Conservation (phyloP, 2,888 invertebrate genomes). For the Thalpophila matura region DNA sequence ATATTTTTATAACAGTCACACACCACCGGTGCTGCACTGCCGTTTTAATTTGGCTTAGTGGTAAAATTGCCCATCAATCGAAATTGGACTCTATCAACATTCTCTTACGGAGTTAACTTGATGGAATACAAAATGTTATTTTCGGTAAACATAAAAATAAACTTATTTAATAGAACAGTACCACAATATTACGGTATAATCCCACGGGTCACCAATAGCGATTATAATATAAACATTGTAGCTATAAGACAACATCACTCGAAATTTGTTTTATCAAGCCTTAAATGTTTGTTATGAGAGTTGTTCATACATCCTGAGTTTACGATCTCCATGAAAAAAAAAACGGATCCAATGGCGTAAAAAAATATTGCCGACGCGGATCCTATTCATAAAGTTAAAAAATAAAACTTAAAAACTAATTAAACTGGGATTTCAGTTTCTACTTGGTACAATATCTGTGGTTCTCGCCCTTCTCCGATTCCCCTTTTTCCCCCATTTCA, state of each 20-base stretch:
- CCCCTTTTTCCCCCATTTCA: not conserved
- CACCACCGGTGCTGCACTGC: too few relatives aligned
- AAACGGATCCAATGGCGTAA: constrained; percentile 56
- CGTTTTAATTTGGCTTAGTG: not conserved
- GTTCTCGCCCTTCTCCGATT: not conserved
- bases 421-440: constrained; percentile 52
- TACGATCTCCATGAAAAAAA: constrained; percentile 73
- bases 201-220: constrained; percentile 70
- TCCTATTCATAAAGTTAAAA: constrained; percentile 44
- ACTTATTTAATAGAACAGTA: constrained; percentile 79
- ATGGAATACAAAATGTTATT: constrained; percentile 58
- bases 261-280: constrained; percentile 77
- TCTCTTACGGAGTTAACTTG: constrained; percentile 41
- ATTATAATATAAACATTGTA: constrained; percentile 74
- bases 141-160: constrained; percentile 39
- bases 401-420: constrained; percentile 60
- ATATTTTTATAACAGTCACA: too few relatives aligned
- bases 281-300: constrained; percentile 65
- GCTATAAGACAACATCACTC: constrained; percentile 71
- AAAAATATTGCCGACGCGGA: constrained; percentile 60
- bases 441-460: constrained; percentile 17
- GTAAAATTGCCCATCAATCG: not conserved
- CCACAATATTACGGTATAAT: constrained; percentile 69
- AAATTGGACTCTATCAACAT: not conserved
- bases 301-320: constrained; percentile 73